Evolutionary conservation across 2,797 vertebrate species (phyloP).

Genomic region (Eulemur mongoz): DNA sequence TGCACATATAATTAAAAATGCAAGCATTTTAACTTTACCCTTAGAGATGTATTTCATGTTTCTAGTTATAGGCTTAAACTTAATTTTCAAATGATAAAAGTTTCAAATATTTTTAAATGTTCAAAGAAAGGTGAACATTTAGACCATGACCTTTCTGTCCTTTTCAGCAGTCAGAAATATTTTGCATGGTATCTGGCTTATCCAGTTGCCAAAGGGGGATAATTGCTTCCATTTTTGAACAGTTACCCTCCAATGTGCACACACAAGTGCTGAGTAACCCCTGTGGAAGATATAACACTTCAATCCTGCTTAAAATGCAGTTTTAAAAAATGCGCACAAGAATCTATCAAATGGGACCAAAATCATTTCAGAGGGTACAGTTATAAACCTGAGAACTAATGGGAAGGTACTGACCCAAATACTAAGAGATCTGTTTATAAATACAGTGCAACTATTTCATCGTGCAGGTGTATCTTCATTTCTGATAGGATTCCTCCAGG

Average conservation of each 20-base stretch:
- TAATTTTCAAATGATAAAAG: neutral
- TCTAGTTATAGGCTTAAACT: neutral
- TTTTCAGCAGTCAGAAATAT: neutral
- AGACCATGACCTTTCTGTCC: neutral
- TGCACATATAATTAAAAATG: neutral
- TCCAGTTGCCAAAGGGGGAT: neutral
- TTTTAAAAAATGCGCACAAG: neutral
- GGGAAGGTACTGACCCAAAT: neutral
- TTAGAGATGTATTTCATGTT: neutral
- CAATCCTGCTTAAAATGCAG: neutral
- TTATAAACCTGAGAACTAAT: neutral
- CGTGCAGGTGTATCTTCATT: conserved; percentile 70
- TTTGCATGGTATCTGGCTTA: neutral
- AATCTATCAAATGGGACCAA: neutral
- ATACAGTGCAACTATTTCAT: conserved; percentile 58
- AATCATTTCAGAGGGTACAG: neutral
- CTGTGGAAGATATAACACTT: neutral
- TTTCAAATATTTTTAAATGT: neutral
- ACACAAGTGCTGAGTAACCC: neutral
- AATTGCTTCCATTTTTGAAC: neutral
- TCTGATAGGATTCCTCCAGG: conserved; percentile 71
- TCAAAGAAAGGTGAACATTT: neutral
- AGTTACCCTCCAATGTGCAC: neutral
- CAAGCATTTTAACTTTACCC: neutral
- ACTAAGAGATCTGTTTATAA: conserved; percentile 55